Conservation (phyloP, 2,113 vertebrate genomes). For the Edolisoma coerulescens region DNA sequence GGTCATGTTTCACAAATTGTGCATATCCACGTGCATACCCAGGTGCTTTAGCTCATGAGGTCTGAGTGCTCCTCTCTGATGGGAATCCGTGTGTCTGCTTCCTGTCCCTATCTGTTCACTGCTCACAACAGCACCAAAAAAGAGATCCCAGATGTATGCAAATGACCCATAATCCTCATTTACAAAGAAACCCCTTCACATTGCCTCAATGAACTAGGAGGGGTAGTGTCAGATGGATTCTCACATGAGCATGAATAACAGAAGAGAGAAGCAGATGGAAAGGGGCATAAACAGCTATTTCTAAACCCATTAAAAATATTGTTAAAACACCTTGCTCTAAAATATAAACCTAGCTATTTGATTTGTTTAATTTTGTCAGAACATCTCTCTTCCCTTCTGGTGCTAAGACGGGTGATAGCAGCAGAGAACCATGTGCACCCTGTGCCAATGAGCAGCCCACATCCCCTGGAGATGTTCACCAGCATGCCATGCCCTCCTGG, state of each 20-base stretch:
- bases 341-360: neutral
- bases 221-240: neutral
- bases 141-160: neutral
- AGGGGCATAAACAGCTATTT: neutral
- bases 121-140: neutral
- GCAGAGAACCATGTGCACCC: neutral
- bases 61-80: neutral
- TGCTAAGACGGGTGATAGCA: neutral
- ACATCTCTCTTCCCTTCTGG: neutral
- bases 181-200: neutral
- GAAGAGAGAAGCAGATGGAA: neutral
- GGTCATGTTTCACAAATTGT: neutral
- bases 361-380: neutral
- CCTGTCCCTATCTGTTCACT: neutral
- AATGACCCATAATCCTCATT: neutral
- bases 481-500: neutral
- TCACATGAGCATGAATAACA: neutral
- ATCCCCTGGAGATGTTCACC: neutral
- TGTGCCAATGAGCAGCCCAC: neutral
- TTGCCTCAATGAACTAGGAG: neutral
- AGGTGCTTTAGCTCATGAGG: neutral
- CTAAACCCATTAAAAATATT: neutral
- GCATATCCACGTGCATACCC: fast-evolving
- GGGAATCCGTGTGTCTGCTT: neutral
- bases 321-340: neutral